phyloP scores from a whole-genome alignment of 2,113 vertebrate genomes.

The Ramphastos sulfuratus region DNA sequence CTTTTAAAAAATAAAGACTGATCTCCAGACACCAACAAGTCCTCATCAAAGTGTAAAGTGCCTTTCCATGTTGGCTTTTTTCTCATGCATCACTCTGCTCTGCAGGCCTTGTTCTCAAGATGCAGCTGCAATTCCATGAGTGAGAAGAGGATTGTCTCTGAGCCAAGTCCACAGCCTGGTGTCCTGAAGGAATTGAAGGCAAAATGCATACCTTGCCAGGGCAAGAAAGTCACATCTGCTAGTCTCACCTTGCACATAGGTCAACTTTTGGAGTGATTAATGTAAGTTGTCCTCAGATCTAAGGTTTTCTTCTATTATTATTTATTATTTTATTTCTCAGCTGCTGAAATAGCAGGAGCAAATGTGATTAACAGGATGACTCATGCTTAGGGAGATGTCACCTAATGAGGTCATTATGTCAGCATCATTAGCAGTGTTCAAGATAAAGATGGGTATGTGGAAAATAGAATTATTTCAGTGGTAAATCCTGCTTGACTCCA shows the following conservation, averaged over 20 bases:
- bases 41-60: neutral
- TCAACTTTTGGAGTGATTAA: neutral
- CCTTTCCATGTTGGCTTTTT: conserved; percentile 1
- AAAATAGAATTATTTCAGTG: neutral
- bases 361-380: neutral
- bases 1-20: conserved; percentile 19
- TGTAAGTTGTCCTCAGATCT: conserved; percentile 8
- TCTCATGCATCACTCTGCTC: neutral
- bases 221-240: neutral
- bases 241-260: neutral
- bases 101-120: neutral
- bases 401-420: neutral
- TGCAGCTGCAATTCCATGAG: neutral
- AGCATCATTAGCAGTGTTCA: neutral
- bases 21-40: neutral
- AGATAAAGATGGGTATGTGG: neutral
- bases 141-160: neutral
- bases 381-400: neutral
- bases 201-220: neutral
- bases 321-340: neutral
- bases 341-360: neutral
- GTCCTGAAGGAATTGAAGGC: neutral
- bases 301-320: neutral
- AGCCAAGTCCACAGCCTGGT: neutral
- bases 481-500: neutral